Evolutionary conservation across 2,797 vertebrate genomes (phyloP), one percentile per base, ranked within the genome.

Genomic region (Chloroceryle amazona): DNA sequence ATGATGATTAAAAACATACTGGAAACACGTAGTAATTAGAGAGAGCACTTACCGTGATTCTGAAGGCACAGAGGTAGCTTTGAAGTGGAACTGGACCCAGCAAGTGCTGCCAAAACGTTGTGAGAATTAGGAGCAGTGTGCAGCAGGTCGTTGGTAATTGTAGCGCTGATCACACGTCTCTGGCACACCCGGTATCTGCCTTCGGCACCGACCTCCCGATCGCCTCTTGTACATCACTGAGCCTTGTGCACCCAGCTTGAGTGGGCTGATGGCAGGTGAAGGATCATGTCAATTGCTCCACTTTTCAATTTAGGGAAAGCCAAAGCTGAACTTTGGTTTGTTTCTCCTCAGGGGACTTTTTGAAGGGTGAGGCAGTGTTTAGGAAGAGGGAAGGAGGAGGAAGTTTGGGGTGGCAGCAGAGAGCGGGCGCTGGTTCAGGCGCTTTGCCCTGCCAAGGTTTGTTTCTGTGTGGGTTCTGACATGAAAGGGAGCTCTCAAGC

Each of bases 1-100:
- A 91, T 3, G 76, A 81, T 94, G 90, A 90, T 96, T 91, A 93
- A 95, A 95, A 96, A 86, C 93, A 46, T 47, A 66, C 76, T 91
- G 79, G 87, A 81, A 92, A 81, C 61, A 62, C 11, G 2, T 4
- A 17, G 51, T 89, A 96, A 96, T 96, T 93, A 94, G 62, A 88
- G 86, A 61, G 81, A 71, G 84, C 90, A 66, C 84, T 91, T 86
- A 74, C 51, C 0, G 1, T 28, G 62, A 76, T 92, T 80, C 81
- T 81, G 84, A 68, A 86, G 90, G 80, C 86, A 44, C 60, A 58
- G 89, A 73, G 71, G 79, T 90, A 29, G 86, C 93, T 96, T 96
- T 97, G 93, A 96, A 92, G 86, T 95, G 81, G 73, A 42, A 28
- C 89, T 93, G 95, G 90, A 86, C 89, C 21, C 14, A 3, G 70